phyloP scores from a whole-genome alignment of 2,113 vertebrate genomes.

The Pachycephala philippinensis region DNA sequence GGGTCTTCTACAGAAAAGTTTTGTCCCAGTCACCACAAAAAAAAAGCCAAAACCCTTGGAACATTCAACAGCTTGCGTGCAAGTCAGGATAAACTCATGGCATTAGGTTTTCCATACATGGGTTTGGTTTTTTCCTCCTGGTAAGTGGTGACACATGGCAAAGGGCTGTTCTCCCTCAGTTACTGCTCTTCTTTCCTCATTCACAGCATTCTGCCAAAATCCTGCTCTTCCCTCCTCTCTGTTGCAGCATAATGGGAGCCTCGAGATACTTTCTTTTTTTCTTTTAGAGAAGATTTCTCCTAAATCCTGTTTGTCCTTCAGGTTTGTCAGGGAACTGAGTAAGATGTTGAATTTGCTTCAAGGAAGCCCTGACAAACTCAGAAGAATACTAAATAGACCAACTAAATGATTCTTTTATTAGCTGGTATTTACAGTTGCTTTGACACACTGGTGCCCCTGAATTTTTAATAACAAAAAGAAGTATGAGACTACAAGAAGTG shows the following conservation, averaged over 20 bases:
- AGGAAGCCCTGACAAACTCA: neutral
- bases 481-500: neutral
- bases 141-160: neutral
- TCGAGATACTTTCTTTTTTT: neutral
- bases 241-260: fast-evolving
- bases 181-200: neutral
- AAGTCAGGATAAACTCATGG: neutral
- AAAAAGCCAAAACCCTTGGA: neutral
- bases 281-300: neutral
- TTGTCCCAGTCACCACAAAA: neutral
- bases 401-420: neutral
- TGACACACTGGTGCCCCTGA: neutral
- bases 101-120: neutral
- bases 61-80: neutral
- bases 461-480: neutral
- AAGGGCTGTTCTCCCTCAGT: neutral
- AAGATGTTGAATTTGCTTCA: neutral
- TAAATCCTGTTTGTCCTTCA: neutral
- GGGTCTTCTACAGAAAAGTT: neutral
- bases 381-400: neutral
- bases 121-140: neutral
- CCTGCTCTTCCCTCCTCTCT: neutral
- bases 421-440: neutral
- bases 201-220: neutral
- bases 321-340: neutral